These are phyloP conservation scores for Hydrophis major DNA, from an alignment of 2,797 vertebrate species.

Conservation along the genomic window DNA sequence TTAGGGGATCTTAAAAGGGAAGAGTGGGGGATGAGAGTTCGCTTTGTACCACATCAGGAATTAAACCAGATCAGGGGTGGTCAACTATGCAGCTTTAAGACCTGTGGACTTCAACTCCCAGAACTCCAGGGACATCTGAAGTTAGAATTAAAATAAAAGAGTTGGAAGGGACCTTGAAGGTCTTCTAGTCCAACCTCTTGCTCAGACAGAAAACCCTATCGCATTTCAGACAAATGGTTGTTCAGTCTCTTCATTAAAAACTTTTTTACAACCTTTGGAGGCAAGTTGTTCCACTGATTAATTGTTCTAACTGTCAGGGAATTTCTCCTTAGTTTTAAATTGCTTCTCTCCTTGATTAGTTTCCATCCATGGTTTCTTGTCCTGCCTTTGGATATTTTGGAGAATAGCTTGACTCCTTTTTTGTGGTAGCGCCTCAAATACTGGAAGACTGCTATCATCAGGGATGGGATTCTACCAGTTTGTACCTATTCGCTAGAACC, in stretches of 20 bases:
- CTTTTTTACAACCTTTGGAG: too few species aligned
- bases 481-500: too few species aligned
- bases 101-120: background rate
- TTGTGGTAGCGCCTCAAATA: background rate
- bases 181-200: background rate
- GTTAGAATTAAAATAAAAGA: background rate
- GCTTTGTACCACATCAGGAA: background rate
- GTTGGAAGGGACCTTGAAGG: background rate
- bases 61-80: background rate
- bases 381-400: background rate
- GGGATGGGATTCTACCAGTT: too few species aligned
- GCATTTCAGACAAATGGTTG: background rate
- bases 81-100: background rate
- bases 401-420: background rate
- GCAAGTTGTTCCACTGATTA: background rate
- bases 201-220: too few species aligned
- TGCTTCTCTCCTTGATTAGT: background rate
- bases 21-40: background rate
- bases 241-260: background rate
- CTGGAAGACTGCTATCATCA: too few species aligned
- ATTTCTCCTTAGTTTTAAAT: background rate
- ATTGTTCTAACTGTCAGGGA: background rate
- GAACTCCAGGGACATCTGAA: background rate
- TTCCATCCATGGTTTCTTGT: background rate
- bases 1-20: background rate